Conservation (phyloP, 2,888 invertebrate species). For the Apamea crenata region DNA sequence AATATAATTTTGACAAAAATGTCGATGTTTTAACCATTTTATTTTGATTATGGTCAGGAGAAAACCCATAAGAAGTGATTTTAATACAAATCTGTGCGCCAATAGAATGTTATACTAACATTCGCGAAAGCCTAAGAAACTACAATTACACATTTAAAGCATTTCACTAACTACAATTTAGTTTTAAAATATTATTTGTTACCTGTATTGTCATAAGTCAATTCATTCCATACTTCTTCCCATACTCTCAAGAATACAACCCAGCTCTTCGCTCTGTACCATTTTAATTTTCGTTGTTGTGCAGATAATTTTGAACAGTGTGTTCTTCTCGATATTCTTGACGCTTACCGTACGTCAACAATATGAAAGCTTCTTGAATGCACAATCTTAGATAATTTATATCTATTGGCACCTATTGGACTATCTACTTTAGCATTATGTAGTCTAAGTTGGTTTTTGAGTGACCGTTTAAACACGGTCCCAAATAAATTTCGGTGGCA, state of each 20-base stretch:
- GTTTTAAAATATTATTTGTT: constrained; percentile 18
- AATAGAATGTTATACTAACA: neutral
- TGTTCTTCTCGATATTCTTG: neutral
- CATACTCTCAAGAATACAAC: neutral
- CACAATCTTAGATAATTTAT: constrained; percentile 14
- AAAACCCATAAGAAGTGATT: neutral
- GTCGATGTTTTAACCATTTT: neutral
- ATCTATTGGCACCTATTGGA: neutral
- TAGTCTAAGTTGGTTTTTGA: neutral
- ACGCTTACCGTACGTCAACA: neutral
- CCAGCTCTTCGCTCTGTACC: neutral
- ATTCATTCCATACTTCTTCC: constrained; percentile 4
- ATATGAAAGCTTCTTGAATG: neutral
- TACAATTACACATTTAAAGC: constrained; percentile 33
- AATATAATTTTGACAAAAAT: neutral
- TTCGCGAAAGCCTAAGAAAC: constrained; percentile 28
- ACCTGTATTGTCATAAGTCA: constrained; percentile 10
- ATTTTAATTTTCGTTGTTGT: neutral
- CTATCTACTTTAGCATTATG: neutral
- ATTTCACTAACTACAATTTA: constrained; percentile 23
- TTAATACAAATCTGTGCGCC: constrained; percentile 16
- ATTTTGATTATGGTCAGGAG: neutral
- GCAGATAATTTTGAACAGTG: neutral
- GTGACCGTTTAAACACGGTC: neutral
- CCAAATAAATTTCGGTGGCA: neutral